Evolutionary conservation across 2,113 vertebrate species (phyloP).

Genomic region (Megatriorchis doriae): DNA sequence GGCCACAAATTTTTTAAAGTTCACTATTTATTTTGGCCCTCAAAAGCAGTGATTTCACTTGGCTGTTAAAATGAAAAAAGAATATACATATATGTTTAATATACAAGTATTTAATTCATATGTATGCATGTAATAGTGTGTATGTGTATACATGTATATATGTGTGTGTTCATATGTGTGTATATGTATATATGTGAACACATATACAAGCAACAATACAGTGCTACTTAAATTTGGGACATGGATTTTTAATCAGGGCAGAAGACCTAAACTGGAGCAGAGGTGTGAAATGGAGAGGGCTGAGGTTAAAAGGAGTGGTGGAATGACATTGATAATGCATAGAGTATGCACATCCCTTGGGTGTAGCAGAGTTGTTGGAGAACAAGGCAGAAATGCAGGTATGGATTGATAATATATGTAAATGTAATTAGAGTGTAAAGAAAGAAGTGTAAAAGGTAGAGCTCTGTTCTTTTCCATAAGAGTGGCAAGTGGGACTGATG

Average conservation of each 20-base stretch:
- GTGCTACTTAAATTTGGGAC: background rate
- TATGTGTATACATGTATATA: background rate
- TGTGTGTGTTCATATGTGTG: accelerated
- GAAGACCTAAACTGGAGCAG: background rate
- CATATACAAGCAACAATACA: background rate
- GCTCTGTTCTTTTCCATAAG: background rate
- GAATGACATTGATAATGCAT: background rate
- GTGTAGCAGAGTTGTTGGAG: background rate
- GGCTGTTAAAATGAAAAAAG: background rate
- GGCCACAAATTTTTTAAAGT: background rate
- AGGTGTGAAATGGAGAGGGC: background rate
- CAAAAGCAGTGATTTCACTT: background rate
- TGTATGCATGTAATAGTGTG: background rate
- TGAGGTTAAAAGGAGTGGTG: background rate
- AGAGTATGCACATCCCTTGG: background rate
- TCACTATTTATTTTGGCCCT: background rate
- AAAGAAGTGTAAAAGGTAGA: background rate
- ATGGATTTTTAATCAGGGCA: background rate
- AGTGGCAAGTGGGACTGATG: background rate
- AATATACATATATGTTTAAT: background rate
- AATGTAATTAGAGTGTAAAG: background rate
- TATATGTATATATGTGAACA: background rate
- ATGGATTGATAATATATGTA: background rate
- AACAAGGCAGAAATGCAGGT: background rate
- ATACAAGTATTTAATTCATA: background rate